These are phyloP conservation scores for Cacatua alba DNA, from an alignment of 2,113 vertebrate genomes.

Conservation along the genomic window DNA sequence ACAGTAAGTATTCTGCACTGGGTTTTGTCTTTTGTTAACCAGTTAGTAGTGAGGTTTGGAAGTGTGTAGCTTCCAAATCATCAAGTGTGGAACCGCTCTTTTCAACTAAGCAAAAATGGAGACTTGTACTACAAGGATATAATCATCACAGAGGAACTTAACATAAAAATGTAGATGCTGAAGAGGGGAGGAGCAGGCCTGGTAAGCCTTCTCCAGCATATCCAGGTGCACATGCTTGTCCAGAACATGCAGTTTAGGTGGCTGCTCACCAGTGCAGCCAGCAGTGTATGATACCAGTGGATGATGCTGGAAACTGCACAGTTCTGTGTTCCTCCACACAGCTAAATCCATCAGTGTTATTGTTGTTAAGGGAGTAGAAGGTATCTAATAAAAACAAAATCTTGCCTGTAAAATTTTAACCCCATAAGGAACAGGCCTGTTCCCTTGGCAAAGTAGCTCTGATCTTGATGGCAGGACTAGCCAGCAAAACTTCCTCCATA, in stretches of 20 bases:
- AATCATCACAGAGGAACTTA: background rate
- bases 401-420: background rate
- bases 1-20: background rate
- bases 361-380: background rate
- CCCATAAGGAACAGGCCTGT: background rate
- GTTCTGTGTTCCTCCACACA: background rate
- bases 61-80: background rate
- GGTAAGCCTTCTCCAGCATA: background rate
- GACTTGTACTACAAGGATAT: background rate
- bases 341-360: background rate
- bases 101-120: background rate
- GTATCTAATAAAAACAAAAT: background rate
- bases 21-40: background rate
- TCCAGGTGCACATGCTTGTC: background rate
- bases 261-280: background rate
- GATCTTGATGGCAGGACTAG: background rate
- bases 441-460: background rate
- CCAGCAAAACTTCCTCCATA: background rate
- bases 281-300: rapidly evolving
- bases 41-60: background rate
- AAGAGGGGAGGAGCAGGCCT: background rate
- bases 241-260: background rate
- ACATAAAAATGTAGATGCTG: background rate
- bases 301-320: background rate
- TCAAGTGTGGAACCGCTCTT: background rate